These are phyloP conservation scores for Bombus confusus DNA, from an alignment of 1,140 invertebrate genomes.

Conservation along the genomic window DNA sequence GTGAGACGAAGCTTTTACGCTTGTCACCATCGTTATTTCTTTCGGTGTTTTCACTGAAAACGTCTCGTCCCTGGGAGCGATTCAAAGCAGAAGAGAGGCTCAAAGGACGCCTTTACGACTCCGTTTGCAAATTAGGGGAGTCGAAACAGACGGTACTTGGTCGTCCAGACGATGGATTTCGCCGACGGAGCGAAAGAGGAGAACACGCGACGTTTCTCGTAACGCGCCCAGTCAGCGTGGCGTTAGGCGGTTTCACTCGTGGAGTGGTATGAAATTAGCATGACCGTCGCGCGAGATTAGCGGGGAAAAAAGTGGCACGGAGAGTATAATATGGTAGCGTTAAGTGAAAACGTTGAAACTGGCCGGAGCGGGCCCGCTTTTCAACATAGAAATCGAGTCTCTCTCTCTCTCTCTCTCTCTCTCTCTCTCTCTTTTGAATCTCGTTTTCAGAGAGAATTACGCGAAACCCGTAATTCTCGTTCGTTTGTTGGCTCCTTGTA, in stretches of 20 bases:
- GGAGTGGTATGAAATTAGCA: background rate
- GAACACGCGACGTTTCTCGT: background rate
- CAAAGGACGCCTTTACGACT: background rate
- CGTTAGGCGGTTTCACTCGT: constrained; percentile 12
- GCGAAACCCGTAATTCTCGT: constrained; percentile 19
- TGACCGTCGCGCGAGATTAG: background rate
- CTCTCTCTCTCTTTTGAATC: background rate
- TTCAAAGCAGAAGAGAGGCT: background rate
- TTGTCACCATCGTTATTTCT: background rate
- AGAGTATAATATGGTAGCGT: background rate
- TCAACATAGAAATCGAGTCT: background rate
- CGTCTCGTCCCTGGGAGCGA: background rate
- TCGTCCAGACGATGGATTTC: background rate
- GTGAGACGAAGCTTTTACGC: background rate
- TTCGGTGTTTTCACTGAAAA: background rate
- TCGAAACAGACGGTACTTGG: too few species aligned
- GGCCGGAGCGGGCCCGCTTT: background rate
- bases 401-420: background rate
- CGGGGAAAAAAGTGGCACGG: background rate
- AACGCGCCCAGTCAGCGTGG: background rate
- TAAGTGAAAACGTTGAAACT: constrained; percentile 28
- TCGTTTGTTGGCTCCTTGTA: background rate
- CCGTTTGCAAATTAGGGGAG: background rate
- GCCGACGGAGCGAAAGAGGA: background rate
- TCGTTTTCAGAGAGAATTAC: background rate